phyloP scores from a whole-genome alignment of 2,797 vertebrate genomes.

The Xenops minutus region DNA sequence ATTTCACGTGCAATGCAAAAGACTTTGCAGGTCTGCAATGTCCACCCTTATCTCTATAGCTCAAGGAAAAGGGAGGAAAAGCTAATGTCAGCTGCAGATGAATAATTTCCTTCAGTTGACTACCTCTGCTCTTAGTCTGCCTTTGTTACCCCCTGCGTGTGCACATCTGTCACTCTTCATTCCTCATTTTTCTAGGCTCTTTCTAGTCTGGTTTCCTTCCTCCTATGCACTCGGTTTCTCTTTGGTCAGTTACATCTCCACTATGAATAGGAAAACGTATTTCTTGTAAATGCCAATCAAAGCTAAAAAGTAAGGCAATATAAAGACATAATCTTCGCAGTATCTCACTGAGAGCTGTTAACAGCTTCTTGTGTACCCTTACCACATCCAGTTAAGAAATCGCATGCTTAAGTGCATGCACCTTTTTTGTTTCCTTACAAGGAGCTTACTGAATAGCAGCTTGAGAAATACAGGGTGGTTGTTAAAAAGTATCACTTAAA shows the following conservation, averaged over 20 bases:
- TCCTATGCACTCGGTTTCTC: neutral
- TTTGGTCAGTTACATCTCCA: neutral
- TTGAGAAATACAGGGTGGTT: neutral
- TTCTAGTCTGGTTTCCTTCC: neutral
- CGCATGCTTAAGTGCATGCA: neutral
- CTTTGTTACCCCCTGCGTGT: neutral
- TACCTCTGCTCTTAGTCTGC: neutral
- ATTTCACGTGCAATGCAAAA: neutral
- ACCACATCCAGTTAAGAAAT: conserved; percentile 27
- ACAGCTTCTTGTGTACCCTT: neutral
- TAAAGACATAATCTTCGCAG: neutral
- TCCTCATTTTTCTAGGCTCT: neutral
- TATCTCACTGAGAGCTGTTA: neutral
- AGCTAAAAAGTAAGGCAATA: neutral
- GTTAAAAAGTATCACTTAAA: conserved; percentile 13
- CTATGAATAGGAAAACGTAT: neutral
- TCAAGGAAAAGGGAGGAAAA: neutral
- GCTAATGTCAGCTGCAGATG: neutral
- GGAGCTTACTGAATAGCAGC: neutral
- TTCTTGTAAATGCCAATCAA: neutral
- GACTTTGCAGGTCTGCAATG: neutral
- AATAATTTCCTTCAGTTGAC: neutral
- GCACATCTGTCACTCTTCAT: neutral
- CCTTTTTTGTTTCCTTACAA: conserved; percentile 39
- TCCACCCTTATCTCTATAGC: neutral